Base-by-base conservation (phyloP, 2,888 invertebrate genomes). In the Furcula furcula region DNA sequence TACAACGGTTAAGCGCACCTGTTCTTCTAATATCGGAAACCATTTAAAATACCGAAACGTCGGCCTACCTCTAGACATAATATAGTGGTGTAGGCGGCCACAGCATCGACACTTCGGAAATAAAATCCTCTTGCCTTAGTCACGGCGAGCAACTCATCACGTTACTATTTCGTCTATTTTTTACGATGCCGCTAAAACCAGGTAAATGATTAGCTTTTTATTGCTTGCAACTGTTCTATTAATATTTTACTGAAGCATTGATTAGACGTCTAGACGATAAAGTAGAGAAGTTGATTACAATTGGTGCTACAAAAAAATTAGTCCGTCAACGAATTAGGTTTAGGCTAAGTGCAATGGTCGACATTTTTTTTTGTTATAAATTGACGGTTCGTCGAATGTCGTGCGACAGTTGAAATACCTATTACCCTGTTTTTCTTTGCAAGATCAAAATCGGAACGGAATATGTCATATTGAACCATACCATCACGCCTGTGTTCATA, bases 51-150 rank as follows among this genome's bases (percentile, higher is more conserved):
- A n/a, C 23, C 12, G 21, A 10, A 5, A 10, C 4, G 3, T 12
- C 1, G 23, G 11, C 23, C 23, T 13, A 12, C 13, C 23, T 23
- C 22, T 23, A 23, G 7, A 2, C 11, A 6, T 7, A 12, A 13
- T 7, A 51, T 49, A 46, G 34, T 7, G 27, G 29, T 27, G 53
- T 55, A 48, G 46, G 40, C 34, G 29, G 29, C 27, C 15, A 14
- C 14, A 33, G 16, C 36, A 36, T 41, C 35, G 41, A 37, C 31
- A 22, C 22, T 12, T 9, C 12, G 0, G 19, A 36, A 51, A 48
- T 48, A 53, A 56, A 55, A 54, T 47, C 27, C 9, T 14, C 6
- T 27, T 28, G 21, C 21, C 10, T 22, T 22, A 31, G 22, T 22
- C 22, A 22, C 11, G 10, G 15, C 30, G 2, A 27, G 6, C 9